These are phyloP conservation scores for Ctena decussata DNA, from an alignment of 2,888 invertebrate species.

Conservation along the genomic window DNA sequence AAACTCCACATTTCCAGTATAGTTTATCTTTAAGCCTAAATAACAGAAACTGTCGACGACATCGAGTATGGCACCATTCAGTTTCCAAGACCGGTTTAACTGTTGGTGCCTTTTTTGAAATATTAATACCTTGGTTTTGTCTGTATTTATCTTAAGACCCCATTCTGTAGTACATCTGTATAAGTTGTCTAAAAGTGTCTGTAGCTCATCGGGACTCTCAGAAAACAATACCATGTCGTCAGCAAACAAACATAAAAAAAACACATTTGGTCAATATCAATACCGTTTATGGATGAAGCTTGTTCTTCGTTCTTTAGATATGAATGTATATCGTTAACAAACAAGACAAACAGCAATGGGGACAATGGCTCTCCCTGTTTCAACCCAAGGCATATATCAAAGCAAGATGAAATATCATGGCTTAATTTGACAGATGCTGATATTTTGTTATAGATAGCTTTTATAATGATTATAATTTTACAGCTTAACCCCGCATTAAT, in stretches of 20 bases:
- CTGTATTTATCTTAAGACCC: neutral
- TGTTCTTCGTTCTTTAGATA: neutral
- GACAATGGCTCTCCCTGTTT: too few relatives aligned
- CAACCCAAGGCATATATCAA: too few relatives aligned
- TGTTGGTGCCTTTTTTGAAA: neutral
- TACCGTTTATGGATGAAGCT: neutral
- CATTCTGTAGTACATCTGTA: neutral
- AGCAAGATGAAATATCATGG: neutral
- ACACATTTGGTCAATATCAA: neutral
- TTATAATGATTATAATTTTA: slow-evolving; percentile 10
- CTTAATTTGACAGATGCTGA: neutral
- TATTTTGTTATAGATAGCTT: neutral
- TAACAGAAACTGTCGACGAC: neutral
- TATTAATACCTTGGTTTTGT: neutral
- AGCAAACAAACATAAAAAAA: neutral
- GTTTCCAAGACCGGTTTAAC: neutral
- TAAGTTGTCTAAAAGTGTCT: neutral
- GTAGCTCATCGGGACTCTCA: neutral
- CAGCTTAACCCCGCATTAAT: neutral
- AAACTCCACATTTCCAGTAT: too few relatives aligned
- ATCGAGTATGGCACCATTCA: neutral
- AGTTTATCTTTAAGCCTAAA: too few relatives aligned
- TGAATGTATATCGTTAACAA: neutral
- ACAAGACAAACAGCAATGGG: neutral
- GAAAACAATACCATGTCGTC: neutral